Evolutionary conservation across 2,888 invertebrate genomes (phyloP), one percentile per base, ranked within the genome.

Genomic region (Lochmaea capreae): DNA sequence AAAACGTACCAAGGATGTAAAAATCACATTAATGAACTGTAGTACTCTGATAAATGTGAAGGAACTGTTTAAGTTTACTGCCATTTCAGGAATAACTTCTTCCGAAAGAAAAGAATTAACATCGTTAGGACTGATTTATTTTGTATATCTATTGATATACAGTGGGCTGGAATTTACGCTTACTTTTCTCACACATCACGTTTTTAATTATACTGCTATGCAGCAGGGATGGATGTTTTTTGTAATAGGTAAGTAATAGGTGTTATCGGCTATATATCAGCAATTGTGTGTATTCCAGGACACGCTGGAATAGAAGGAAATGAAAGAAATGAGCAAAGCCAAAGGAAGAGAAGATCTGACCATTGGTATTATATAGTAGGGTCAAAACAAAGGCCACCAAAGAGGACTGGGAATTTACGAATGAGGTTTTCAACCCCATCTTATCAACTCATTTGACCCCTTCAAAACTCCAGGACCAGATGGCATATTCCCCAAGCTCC

Each of bases 211-310:
- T 86, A 93, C 93, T 71, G 96, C 97, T 62, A 95, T 97, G 94
- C 95, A 98, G 87, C 99, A 99, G 88, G 99, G 99, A 8, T 96
- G 95, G 90, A 97, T 99, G 96, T 99, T 98, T 87, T 91, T 98
- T 82, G 94, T 94, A 71, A 95, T 97, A 83, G 99, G 98, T 87
- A 86, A 87, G 85, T 73, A 67, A 68, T 46, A 59, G 22, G 52
- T 11, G 8, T 43, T 14, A 66, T 11, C 18, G 1, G 9, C 8
- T 5, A 11, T 14, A 33, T 4, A 33, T 33, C 33, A 33, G 4
- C 5, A 33, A 33, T 33, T 33, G 33, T 33, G 33, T 33, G 33
- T 33, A 5, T 39, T 39, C 8, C 33, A 39, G 33, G 8, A 33
- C 5, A n/a, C n/a, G n/a, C n/a, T n/a, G n/a, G n/a, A n/a, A n/a